These are phyloP conservation scores for Ochlodes sylvanus DNA, from an alignment of 2,888 invertebrate species.

Conservation along the genomic window DNA sequence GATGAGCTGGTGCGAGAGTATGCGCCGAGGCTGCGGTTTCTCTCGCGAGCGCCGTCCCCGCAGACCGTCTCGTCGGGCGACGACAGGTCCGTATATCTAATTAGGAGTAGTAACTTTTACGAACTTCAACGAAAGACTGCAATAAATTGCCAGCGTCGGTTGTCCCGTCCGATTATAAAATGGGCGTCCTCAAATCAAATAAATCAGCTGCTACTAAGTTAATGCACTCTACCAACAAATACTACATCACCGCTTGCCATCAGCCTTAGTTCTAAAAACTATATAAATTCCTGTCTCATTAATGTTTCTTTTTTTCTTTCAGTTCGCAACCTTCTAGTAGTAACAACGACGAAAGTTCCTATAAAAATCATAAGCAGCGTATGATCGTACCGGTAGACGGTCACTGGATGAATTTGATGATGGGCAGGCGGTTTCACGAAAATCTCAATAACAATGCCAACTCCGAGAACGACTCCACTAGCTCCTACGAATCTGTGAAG, in stretches of 20 bases:
- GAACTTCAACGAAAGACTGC: too few relatives aligned
- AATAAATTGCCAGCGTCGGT: too few relatives aligned
- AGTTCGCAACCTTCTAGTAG: conserved; percentile 80
- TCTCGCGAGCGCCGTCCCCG: conserved; percentile 67
- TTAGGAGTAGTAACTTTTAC: too few relatives aligned
- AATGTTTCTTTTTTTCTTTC: conserved; percentile 50
- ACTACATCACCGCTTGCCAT: too few relatives aligned
- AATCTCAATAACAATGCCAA: conserved; percentile 78
- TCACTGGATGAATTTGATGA: conserved; percentile 86
- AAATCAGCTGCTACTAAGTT: too few relatives aligned
- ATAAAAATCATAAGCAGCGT: conserved; percentile 69
- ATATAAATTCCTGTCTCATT: too few relatives aligned
- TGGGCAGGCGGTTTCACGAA: conserved; percentile 85
- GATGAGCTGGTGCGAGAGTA: conserved; percentile 72
- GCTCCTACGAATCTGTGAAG: conserved; percentile 79
- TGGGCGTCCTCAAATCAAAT: too few relatives aligned
- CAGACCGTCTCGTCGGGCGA: conserved; percentile 54
- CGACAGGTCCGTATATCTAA: conserved; percentile 61
- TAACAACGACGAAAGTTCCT: conserved; percentile 80
- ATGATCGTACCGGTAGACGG: conserved; percentile 85
- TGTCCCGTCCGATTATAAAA: too few relatives aligned
- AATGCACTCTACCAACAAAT: too few relatives aligned
- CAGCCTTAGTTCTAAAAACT: too few relatives aligned
- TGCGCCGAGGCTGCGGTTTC: conserved; percentile 71
- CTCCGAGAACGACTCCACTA: conserved; percentile 83